Evolutionary conservation across 2,888 invertebrate species (phyloP).

Genomic region (Tetropium fuscum): DNA sequence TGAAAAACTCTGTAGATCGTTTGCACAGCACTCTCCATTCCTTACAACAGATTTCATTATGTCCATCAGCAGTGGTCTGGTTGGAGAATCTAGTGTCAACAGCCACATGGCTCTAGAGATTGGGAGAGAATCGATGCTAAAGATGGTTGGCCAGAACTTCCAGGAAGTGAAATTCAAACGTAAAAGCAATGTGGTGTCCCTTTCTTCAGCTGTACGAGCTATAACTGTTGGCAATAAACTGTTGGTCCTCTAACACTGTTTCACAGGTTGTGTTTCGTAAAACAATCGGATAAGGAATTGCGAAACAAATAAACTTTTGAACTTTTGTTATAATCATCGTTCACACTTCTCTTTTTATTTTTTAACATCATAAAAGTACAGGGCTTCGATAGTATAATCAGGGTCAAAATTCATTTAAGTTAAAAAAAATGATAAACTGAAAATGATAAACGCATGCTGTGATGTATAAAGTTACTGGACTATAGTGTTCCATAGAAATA

Average conservation of each 20-base stretch:
- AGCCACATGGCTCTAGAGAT: slow-evolving; percentile 25
- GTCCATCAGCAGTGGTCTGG: background rate
- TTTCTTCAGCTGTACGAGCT: too few relatives aligned
- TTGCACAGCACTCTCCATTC: slow-evolving; percentile 43
- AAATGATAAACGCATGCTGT: too few relatives aligned
- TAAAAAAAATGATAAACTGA: too few relatives aligned
- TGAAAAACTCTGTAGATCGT: background rate
- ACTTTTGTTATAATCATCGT: too few relatives aligned
- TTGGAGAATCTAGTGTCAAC: slow-evolving; percentile 20
- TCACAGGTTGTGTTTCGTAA: slow-evolving; percentile 18
- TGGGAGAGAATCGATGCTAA: slow-evolving; percentile 6
- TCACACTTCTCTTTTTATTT: too few relatives aligned
- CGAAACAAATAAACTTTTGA: too few relatives aligned
- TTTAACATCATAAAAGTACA: too few relatives aligned
- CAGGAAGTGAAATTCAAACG: slow-evolving; percentile 25
- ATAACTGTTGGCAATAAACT: slow-evolving; percentile 38
- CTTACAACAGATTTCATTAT: background rate
- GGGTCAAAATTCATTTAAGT: too few relatives aligned
- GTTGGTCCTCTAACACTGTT: slow-evolving; percentile 13
- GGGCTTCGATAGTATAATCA: too few relatives aligned
- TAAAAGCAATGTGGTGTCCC: slow-evolving; percentile 45
- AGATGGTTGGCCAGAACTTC: background rate
- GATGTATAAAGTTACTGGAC: too few relatives aligned
- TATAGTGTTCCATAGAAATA: too few relatives aligned
- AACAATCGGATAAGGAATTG: too few relatives aligned